phyloP scores from a whole-genome alignment of 2,888 invertebrate species.

The Drosophila longiperda region DNA sequence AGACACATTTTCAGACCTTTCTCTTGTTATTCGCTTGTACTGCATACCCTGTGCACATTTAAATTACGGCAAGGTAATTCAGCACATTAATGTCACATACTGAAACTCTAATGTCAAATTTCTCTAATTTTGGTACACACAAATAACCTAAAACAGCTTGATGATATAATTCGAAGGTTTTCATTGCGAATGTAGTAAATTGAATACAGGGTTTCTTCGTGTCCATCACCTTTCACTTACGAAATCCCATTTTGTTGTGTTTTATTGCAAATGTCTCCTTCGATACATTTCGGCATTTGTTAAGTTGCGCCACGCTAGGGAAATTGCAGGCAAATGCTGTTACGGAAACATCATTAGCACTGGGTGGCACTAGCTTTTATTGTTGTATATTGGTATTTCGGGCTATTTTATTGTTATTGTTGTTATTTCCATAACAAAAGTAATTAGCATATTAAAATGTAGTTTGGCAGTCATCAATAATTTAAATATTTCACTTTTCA shows the following conservation, averaged over 20 bases:
- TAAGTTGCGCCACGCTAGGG: slow-evolving; percentile 67
- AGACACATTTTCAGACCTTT: slow-evolving; percentile 68
- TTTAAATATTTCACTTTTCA: slow-evolving; percentile 37
- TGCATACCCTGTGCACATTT: slow-evolving; percentile 13
- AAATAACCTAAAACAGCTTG: not conserved
- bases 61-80: not conserved
- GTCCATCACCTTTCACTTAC: not conserved
- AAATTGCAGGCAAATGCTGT: slow-evolving; percentile 63
- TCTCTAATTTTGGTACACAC: not conserved
- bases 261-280: slow-evolving; percentile 74
- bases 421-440: slow-evolving; percentile 46
- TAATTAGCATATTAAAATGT: slow-evolving; percentile 76
- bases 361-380: slow-evolving; percentile 44
- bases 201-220: not conserved
- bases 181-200: not conserved
- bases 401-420: too few relatives aligned
- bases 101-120: not conserved
- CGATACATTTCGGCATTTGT: slow-evolving; percentile 82
- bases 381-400: slow-evolving; percentile 2
- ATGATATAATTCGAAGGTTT: not conserved
- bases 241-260: slow-evolving; percentile 5
- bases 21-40: slow-evolving; percentile 12
- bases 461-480: slow-evolving; percentile 43
- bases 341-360: slow-evolving; percentile 60
- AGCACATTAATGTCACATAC: not conserved